phyloP scores from a whole-genome alignment of 2,888 invertebrate genomes.

The Drosophila aldrichi region DNA sequence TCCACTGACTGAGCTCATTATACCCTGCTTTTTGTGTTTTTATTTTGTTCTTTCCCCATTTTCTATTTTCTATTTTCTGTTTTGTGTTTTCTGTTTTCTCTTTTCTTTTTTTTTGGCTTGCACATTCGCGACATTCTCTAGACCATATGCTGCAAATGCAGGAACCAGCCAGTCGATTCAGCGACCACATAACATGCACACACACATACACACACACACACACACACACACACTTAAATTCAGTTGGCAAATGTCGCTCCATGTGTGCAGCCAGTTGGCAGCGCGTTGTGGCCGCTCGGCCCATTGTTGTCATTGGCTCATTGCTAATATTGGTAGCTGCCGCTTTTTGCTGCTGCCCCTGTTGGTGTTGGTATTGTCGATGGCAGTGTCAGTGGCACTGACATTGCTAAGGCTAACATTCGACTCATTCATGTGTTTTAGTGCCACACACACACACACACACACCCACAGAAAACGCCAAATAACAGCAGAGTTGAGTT shows the following conservation, averaged over 20 bases:
- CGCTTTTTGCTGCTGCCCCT: constrained; percentile 34
- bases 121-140: constrained; percentile 34
- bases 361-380: constrained; percentile 33
- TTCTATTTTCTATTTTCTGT: constrained; percentile 5
- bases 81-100: constrained; percentile 14
- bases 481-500: constrained; percentile 29
- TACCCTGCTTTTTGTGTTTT: constrained; percentile 51
- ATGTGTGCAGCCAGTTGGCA: constrained; percentile 58
- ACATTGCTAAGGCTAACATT: constrained; percentile 63
- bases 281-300: constrained; percentile 56
- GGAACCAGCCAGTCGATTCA: constrained; percentile 57
- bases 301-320: constrained; percentile 76
- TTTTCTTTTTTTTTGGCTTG: constrained; percentile 7
- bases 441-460: constrained; percentile 55
- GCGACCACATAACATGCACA: constrained; percentile 61
- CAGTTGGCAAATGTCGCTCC: constrained; percentile 47
- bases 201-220: constrained; percentile 15
- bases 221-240: constrained; percentile 13
- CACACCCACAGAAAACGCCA: constrained; percentile 23
- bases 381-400: constrained; percentile 64
- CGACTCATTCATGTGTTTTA: constrained; percentile 76
- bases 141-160: constrained; percentile 56
- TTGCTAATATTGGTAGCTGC: constrained; percentile 75
- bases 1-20: constrained; percentile 65
- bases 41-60: constrained; percentile 2